Conservation (phyloP, 2,888 invertebrate species). For the Polyommatus icarus region DNA sequence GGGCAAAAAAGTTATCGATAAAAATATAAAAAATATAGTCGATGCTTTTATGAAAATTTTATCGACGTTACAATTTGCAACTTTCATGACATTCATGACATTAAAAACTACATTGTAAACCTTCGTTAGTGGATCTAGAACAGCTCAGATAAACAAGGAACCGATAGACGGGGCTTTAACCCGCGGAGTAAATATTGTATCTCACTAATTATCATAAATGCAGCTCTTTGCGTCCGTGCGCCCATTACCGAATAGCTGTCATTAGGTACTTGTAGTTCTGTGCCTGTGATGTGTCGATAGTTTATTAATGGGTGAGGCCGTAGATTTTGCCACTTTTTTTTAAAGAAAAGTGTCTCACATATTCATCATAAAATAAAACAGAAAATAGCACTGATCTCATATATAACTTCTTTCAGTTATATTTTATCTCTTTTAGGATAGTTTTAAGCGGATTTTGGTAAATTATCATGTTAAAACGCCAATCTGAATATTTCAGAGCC, state of each 20-base stretch:
- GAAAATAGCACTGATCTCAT: too few relatives aligned
- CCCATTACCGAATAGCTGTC: conserved; percentile 74
- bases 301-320: too few relatives aligned
- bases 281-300: not conserved
- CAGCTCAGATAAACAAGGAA: conserved; percentile 65
- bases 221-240: conserved; percentile 62
- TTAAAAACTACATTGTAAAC: not conserved
- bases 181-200: conserved; percentile 71
- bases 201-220: conserved; percentile 76
- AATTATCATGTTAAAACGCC: too few relatives aligned
- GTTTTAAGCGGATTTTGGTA: too few relatives aligned
- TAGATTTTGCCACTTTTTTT: too few relatives aligned
- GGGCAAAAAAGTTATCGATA: not conserved
- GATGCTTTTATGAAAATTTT: not conserved
- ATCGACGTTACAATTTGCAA: not conserved
- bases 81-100: not conserved
- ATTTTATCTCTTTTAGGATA: too few relatives aligned
- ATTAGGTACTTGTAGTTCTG: conserved; percentile 51
- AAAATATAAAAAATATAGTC: not conserved
- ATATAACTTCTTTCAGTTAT: too few relatives aligned
- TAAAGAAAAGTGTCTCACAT: too few relatives aligned
- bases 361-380: too few relatives aligned
- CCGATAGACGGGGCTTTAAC: conserved; percentile 66
- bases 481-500: too few relatives aligned
- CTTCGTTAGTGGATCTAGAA: conserved; percentile 47